These are phyloP conservation scores for Rugalucina vietnamica DNA, from an alignment of 2,888 invertebrate genomes.

Conservation along the genomic window DNA sequence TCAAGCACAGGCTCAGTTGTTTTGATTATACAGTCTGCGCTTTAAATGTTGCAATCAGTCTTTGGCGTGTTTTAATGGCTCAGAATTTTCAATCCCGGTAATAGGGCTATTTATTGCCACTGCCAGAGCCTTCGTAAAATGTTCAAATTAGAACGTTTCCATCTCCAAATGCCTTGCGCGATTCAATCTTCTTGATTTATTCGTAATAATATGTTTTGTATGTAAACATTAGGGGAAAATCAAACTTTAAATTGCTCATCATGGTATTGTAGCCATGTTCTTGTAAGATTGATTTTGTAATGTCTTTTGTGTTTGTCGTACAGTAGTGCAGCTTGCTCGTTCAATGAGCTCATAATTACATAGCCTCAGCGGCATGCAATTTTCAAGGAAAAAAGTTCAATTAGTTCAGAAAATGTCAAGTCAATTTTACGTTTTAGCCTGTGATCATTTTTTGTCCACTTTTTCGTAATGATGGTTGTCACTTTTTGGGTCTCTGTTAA, in stretches of 20 bases:
- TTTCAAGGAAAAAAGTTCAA: no score
- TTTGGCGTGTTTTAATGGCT: background rate
- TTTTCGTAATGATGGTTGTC: no score
- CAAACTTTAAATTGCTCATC: conserved; percentile 14
- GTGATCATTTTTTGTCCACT: no score
- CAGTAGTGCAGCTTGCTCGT: background rate
- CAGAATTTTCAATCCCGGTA: background rate
- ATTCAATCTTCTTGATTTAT: conserved; percentile 8
- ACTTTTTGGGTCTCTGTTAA: no score
- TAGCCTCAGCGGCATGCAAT: no score
- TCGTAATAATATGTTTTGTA: background rate
- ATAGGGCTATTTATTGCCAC: background rate
- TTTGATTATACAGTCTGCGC: no score
- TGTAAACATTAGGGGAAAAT: conserved; percentile 14
- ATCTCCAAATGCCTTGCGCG: background rate
- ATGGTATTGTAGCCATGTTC: background rate
- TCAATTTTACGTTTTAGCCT: no score
- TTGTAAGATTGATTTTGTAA: background rate
- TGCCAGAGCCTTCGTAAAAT: background rate
- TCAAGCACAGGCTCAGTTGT: no score
- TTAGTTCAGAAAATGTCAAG: no score
- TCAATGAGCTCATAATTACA: background rate
- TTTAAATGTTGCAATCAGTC: background rate
- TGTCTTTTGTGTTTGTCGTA: background rate
- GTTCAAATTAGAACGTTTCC: background rate